phyloP scores from a whole-genome alignment of 2,888 invertebrate genomes.

The Dicyrtomina minuta region DNA sequence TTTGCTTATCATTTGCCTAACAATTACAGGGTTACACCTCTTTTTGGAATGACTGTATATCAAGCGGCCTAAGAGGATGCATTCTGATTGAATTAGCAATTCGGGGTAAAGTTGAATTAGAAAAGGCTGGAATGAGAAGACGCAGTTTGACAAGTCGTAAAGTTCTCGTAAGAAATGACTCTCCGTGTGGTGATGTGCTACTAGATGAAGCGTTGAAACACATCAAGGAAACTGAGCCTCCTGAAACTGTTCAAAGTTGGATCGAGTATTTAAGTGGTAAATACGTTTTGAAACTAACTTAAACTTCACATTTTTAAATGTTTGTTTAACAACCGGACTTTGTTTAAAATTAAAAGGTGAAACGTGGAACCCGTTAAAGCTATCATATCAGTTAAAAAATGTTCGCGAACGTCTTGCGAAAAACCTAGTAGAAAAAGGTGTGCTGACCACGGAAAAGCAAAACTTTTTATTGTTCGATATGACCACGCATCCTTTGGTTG shows the following conservation, averaged over 20 bases:
- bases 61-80: slow-evolving; percentile 96
- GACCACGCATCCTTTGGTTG: slow-evolving; percentile 98
- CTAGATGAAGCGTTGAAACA: slow-evolving; percentile 64
- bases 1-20: no score
- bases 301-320: no score
- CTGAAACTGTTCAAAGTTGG: slow-evolving; percentile 98
- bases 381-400: slow-evolving; percentile 97
- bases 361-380: slow-evolving; percentile 99
- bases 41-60: slow-evolving; percentile 99
- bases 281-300: slow-evolving; percentile 52
- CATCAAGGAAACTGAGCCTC: slow-evolving; percentile 96
- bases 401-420: slow-evolving; percentile 98
- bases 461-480: slow-evolving; percentile 99
- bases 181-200: slow-evolving; percentile 87
- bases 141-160: slow-evolving; percentile 86
- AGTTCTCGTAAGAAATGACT: slow-evolving; percentile 78
- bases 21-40: slow-evolving; percentile 91
- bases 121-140: slow-evolving; percentile 93
- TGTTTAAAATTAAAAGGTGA: slow-evolving; percentile 67
- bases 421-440: slow-evolving; percentile 98
- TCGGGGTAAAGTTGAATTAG: slow-evolving; percentile 91
- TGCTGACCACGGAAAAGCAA: slow-evolving; percentile 98
- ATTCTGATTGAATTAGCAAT: slow-evolving; percentile 96
- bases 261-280: slow-evolving; percentile 97
- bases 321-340: no score